These are phyloP conservation scores for Drosophila merina DNA, from an alignment of 2,888 invertebrate species.

Conservation along the genomic window DNA sequence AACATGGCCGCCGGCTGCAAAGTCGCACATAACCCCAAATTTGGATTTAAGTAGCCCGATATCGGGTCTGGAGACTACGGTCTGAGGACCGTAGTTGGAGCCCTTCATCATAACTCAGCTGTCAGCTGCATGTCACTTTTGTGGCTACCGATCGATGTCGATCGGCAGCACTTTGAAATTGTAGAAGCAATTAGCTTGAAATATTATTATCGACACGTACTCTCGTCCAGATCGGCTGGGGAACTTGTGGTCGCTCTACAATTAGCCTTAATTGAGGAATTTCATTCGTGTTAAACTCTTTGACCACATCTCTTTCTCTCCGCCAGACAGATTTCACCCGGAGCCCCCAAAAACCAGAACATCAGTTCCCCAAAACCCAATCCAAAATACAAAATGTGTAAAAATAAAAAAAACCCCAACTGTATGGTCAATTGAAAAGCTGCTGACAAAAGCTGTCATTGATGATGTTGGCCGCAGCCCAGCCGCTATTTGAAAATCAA, in stretches of 20 bases:
- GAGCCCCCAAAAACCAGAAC: slow-evolving; percentile 20
- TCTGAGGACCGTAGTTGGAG: neutral
- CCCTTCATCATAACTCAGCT: slow-evolving; percentile 76
- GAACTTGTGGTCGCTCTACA: slow-evolving; percentile 59
- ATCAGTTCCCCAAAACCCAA: slow-evolving; percentile 6
- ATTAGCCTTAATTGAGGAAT: slow-evolving; percentile 77
- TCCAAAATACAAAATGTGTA: slow-evolving; percentile 2
- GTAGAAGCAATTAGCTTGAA: slow-evolving; percentile 74
- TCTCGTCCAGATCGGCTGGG: slow-evolving; percentile 33
- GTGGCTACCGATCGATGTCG: slow-evolving; percentile 77
- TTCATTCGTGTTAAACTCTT: slow-evolving; percentile 77
- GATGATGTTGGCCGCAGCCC: slow-evolving; percentile 48
- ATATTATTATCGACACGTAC: slow-evolving; percentile 80
- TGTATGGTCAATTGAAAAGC: slow-evolving; percentile 64
- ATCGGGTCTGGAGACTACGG: slow-evolving; percentile 8
- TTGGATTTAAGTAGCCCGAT: slow-evolving; percentile 41
- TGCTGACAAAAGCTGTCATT: slow-evolving; percentile 79
- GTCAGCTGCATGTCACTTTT: slow-evolving; percentile 81
- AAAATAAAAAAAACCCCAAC: slow-evolving; percentile 5
- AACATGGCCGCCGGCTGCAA: slow-evolving; percentile 69
- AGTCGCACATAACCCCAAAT: slow-evolving; percentile 40
- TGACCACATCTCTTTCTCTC: slow-evolving; percentile 67
- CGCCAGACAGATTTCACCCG: slow-evolving; percentile 60
- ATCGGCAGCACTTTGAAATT: slow-evolving; percentile 65
- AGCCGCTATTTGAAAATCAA: slow-evolving; percentile 68